These are phyloP conservation scores for Steatornis caripensis DNA, from an alignment of 2,113 vertebrate species.

Conservation along the genomic window DNA sequence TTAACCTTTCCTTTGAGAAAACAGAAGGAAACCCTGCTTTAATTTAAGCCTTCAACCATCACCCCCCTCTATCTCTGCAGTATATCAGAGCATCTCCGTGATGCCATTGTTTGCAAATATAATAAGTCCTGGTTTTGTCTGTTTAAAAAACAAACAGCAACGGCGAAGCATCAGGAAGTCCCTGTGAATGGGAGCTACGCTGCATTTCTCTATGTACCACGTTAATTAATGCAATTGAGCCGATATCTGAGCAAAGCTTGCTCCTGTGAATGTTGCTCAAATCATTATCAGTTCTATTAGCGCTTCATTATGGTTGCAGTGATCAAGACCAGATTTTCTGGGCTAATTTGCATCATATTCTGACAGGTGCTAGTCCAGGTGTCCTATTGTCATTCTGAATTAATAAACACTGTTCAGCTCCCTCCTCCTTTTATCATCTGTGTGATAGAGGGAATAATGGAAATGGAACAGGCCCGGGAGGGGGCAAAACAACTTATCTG, in stretches of 20 bases:
- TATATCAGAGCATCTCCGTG: slow-evolving; percentile 62
- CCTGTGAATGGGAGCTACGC: neutral
- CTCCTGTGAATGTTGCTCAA: neutral
- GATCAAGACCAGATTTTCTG: slow-evolving; percentile 1
- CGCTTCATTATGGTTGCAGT: neutral
- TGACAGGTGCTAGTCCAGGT: slow-evolving; percentile 68
- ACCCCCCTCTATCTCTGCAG: slow-evolving; percentile 37
- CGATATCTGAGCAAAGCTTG: neutral
- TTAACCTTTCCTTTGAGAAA: slow-evolving; percentile 57
- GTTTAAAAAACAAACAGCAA: slow-evolving; percentile 24
- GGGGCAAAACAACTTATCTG: neutral
- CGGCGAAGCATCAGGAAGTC: slow-evolving; percentile 15
- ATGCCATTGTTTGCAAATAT: slow-evolving; percentile 66
- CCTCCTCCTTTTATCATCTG: neutral
- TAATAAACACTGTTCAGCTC: neutral
- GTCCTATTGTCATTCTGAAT: slow-evolving; percentile 33
- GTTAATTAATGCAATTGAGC: slow-evolving; percentile 9
- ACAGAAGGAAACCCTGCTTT: slow-evolving; percentile 68
- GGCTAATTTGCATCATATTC: slow-evolving; percentile 55
- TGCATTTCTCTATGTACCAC: neutral
- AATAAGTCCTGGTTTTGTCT: slow-evolving; percentile 21
- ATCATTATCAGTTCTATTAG: neutral
- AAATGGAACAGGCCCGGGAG: neutral
- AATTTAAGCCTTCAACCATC: slow-evolving; percentile 33
- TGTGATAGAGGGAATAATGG: neutral